Conservation (phyloP, 2,113 vertebrate genomes). For the Isurus oxyrinchus region DNA sequence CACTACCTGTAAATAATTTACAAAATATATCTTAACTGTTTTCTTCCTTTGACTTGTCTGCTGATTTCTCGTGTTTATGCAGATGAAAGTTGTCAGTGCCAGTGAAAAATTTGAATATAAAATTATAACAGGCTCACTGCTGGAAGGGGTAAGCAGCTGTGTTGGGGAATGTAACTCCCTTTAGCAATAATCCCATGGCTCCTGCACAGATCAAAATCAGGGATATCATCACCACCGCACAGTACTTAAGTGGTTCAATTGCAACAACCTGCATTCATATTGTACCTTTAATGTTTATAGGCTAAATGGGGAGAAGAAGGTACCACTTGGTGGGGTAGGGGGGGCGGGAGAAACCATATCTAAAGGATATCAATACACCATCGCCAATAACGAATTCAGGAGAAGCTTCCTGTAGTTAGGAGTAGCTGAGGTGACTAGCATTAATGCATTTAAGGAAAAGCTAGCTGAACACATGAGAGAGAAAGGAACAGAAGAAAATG, state of each 20-base stretch:
- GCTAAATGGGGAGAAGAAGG: background rate
- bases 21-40: background rate
- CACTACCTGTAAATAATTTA: background rate
- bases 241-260: background rate
- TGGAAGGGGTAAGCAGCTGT: background rate
- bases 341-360: background rate
- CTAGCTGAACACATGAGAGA: too few species aligned
- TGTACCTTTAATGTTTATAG: background rate
- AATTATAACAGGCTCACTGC: background rate
- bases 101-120: background rate
- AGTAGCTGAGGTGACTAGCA: background rate
- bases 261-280: background rate
- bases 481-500: background rate
- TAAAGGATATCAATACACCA: background rate
- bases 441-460: background rate
- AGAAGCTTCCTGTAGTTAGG: background rate
- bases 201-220: background rate
- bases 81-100: constrained; percentile 5
- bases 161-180: background rate
- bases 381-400: background rate
- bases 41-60: background rate
- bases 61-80: background rate
- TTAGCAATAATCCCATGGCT: background rate
- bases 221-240: background rate
- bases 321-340: too few species aligned